phyloP scores from a whole-genome alignment of 1,140 invertebrate species.

The Antheraea pernyi region DNA sequence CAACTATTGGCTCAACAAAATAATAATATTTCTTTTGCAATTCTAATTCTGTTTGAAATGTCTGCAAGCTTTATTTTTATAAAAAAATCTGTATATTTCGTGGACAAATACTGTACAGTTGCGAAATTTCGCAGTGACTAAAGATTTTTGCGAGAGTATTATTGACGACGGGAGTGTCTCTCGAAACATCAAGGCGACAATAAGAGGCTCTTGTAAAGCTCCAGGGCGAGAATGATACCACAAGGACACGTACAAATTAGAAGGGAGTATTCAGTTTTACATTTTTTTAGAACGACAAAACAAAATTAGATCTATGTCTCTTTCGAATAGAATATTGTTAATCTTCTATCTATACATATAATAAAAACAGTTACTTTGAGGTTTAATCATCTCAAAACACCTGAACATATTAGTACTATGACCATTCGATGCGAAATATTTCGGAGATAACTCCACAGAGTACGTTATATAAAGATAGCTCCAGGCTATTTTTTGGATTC shows the following conservation, averaged over 20 bases:
- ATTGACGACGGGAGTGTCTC: conserved; percentile 42
- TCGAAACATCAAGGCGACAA: conserved; percentile 35
- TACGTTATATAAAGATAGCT: no score
- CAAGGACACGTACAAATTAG: neutral
- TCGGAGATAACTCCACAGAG: no score
- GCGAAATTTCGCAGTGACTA: neutral
- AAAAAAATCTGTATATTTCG: no score
- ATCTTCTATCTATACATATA: neutral
- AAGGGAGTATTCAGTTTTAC: neutral
- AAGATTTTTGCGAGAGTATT: conserved; percentile 32
- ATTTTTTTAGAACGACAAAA: neutral
- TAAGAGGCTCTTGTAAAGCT: conserved; percentile 27
- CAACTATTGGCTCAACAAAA: no score
- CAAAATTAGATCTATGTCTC: neutral
- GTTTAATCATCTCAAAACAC: no score
- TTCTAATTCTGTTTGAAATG: no score
- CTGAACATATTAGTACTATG: no score
- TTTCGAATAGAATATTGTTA: neutral
- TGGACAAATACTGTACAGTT: neutral
- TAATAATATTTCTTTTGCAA: no score
- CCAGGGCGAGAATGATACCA: conserved; percentile 21
- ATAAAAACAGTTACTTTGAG: no score
- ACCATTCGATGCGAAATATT: no score
- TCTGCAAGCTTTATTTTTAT: no score
- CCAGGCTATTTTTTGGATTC: no score